phyloP scores from a whole-genome alignment of 2,888 invertebrate species.

The Phyto melanocephala region DNA sequence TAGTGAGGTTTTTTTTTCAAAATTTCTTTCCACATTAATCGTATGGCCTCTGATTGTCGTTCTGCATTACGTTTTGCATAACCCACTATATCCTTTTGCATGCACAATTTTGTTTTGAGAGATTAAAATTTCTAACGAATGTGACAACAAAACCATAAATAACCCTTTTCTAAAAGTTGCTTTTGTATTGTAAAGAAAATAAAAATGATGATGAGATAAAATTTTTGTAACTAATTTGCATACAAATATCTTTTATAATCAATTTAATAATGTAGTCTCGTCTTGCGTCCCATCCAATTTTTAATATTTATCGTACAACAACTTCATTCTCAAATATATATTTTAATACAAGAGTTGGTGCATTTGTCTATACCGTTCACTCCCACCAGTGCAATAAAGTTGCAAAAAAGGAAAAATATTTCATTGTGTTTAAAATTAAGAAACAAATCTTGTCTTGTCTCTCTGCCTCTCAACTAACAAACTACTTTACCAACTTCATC shows the following conservation, averaged over 20 bases:
- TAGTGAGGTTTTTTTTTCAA: background rate
- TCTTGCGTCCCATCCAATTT: constrained; percentile 38
- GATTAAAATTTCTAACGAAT: constrained; percentile 46
- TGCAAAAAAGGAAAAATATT: constrained; percentile 28
- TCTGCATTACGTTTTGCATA: background rate
- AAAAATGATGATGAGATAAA: constrained; percentile 44
- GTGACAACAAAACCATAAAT: constrained; percentile 60
- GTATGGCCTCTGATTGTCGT: constrained; percentile 38
- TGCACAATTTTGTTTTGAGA: constrained; percentile 31
- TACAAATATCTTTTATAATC: constrained; percentile 67
- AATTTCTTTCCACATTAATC: background rate
- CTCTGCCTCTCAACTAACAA: background rate
- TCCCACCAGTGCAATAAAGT: constrained; percentile 24
- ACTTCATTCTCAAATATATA: constrained; percentile 39
- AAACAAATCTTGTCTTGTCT: constrained; percentile 45
- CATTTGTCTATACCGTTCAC: constrained; percentile 14
- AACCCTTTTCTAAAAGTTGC: constrained; percentile 20
- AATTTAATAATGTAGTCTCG: constrained; percentile 64
- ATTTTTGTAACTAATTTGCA: constrained; percentile 65
- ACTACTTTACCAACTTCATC: background rate
- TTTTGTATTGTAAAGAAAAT: constrained; percentile 11
- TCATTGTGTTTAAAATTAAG: constrained; percentile 46
- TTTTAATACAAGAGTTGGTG: constrained; percentile 33
- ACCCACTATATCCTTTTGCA: background rate
- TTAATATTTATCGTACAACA: background rate